Evolutionary conservation across 2,888 invertebrate genomes (phyloP), one percentile per base, ranked within the genome.

Genomic region (Caenorhabditis doughertyi): DNA sequence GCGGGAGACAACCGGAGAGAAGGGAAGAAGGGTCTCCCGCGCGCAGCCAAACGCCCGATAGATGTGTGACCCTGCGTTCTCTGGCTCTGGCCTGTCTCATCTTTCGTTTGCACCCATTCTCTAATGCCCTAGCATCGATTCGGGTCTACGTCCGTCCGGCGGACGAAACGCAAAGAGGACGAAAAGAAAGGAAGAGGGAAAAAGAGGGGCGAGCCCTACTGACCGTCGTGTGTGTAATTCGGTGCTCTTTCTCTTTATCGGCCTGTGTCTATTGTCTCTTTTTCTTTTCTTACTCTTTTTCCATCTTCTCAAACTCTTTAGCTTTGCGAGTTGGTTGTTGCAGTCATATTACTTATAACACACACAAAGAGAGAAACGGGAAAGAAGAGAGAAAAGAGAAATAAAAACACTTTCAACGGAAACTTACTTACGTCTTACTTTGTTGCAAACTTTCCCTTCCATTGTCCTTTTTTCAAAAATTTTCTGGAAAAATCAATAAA

Each of bases 181-280:
- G 72, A 25, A 51, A 35, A 72, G 51, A n/a, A 44, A 42, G 23
- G 35, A 42, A 25, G 35, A 18, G 56, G 35, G 49, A 25, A 25
- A 44, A 47, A 70, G 70, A 44, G 39, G 70, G 49, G 72, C 35
- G 65, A 79, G 71, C 67, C 72, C 65, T 79, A 79, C 72, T 72
- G 79, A 79, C 79, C 79, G 79, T 67, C 42, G 79, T 79, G 79
- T n/a, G n/a, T 79, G 79, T 79, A 79, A 79, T 72, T 79, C 72
- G 65, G 71, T 55, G 79, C 58, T 65, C 58, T 77, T 56, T 47
- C 65, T 56, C 64, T 64, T 80, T 80, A 71, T 70, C 64, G 68
- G 42, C 55, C 65, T 67, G 51, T 72, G 42, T 80, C 58, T 58
- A 47, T 72, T 68, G 65, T 72, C 71, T 72, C 64, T 62, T 39